Percentiles rank a stretch among this genome's conserved stretches.
phyloP scores from a whole-genome alignment of 92 coral and sea anemone species.

The Porites divaricata region DNA sequence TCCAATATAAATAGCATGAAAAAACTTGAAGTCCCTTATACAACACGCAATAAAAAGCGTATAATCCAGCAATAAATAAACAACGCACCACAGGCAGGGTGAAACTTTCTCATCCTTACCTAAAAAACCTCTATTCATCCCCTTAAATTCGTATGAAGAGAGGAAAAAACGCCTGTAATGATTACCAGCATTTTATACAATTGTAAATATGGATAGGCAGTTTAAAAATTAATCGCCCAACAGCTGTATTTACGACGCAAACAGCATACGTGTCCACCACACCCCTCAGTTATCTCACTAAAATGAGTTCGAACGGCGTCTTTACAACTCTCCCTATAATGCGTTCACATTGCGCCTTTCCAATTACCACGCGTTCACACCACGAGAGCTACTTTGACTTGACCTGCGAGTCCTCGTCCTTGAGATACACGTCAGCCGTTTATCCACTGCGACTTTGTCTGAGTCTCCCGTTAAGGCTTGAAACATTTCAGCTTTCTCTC shows the following conservation, averaged over 20 bases:
- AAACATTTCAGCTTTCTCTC: too few relatives aligned
- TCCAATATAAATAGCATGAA: background rate
- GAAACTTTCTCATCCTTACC: too few relatives aligned
- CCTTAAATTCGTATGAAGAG: too few relatives aligned
- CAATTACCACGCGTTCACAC: background rate
- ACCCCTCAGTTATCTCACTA: background rate
- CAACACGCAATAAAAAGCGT: background rate
- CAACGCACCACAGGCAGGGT: background rate
- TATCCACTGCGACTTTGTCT: constrained; percentile 63
- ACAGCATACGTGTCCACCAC: background rate
- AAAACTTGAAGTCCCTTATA: background rate
- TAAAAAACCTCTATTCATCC: too few relatives aligned
- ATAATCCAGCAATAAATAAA: constrained; percentile 16
- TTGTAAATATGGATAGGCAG: background rate
- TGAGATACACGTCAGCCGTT: constrained; percentile 54
- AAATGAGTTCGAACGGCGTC: background rate
- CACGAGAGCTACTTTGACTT: constrained; percentile 38
- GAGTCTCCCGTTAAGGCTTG: constrained; percentile 19
- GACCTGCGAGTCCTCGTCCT: constrained; percentile 50
- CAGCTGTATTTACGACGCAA: background rate
- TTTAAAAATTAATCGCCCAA: background rate
- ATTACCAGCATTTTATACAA: background rate
- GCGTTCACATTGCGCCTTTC: background rate
- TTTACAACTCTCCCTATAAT: background rate
- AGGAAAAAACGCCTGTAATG: background rate